Conservation (phyloP, 2,797 vertebrate genomes). For the Brotula barbata region DNA sequence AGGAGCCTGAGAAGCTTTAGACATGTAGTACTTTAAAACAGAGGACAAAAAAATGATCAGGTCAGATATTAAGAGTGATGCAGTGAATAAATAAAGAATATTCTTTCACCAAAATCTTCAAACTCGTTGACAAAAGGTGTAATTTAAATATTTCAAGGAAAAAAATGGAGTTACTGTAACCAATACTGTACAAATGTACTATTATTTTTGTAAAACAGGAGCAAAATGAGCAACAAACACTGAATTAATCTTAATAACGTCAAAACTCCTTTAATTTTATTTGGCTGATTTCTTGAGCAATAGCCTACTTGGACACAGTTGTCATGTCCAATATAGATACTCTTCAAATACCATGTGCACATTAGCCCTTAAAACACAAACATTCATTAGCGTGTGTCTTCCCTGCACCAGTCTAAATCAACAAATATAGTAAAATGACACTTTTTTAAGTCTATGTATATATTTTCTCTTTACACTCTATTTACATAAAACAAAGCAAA, state of each 20-base stretch:
- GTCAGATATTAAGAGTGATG: neutral
- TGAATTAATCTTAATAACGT: constrained; percentile 7
- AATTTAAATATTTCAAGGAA: constrained; percentile 1
- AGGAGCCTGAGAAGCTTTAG: neutral
- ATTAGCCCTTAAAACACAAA: constrained; percentile 64
- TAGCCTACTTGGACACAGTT: constrained; percentile 18
- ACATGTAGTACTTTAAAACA: constrained; percentile 6
- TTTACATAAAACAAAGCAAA: constrained; percentile 48
- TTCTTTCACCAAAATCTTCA: no score
- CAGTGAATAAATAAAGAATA: constrained; percentile 5
- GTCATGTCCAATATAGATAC: constrained; percentile 13
- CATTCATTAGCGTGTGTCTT: constrained; percentile 48
- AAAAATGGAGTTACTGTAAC: neutral
- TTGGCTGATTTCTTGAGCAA: constrained; percentile 25
- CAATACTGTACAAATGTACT: neutral
- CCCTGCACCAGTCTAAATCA: constrained; percentile 24
- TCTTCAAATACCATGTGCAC: constrained; percentile 45
- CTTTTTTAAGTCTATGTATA: constrained; percentile 25
- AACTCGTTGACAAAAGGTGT: neutral
- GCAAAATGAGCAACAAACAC: constrained; percentile 8
- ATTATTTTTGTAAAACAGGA: constrained; percentile 4
- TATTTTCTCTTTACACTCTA: constrained; percentile 46
- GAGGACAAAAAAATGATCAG: neutral
- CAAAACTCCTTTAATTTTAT: constrained; percentile 15
- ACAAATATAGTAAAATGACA: constrained; percentile 41